phyloP scores from a whole-genome alignment of 2,113 vertebrate species.

The Eurypyga helias region DNA sequence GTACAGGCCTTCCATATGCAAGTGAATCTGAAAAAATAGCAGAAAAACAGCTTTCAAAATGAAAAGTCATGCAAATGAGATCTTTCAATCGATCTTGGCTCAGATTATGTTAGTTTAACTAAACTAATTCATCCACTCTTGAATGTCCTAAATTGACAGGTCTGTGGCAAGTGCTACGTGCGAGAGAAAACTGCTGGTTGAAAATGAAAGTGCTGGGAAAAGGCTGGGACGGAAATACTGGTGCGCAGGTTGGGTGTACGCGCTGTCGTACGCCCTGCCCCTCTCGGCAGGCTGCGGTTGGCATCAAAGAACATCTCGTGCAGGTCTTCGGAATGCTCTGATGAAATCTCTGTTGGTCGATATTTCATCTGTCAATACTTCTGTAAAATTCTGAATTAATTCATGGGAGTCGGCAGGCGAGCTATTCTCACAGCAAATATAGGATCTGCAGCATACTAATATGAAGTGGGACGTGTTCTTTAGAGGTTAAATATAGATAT shows the following conservation, averaged over 20 bases:
- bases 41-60: not conserved
- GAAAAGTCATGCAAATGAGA: not conserved
- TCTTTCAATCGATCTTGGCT: not conserved
- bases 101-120: not conserved
- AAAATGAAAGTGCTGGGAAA: not conserved
- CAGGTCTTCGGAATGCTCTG: not conserved
- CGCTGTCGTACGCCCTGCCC: rapidly evolving
- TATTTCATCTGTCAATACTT: not conserved
- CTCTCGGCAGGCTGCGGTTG: not conserved
- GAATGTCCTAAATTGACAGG: not conserved
- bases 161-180: not conserved
- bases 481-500: not conserved
- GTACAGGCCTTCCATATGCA: not conserved
- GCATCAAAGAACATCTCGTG: not conserved
- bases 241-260: not conserved
- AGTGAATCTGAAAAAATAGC: not conserved
- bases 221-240: not conserved
- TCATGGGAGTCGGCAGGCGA: not conserved
- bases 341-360: not conserved
- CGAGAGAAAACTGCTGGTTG: not conserved
- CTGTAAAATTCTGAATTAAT: not conserved
- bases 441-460: not conserved
- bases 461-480: not conserved
- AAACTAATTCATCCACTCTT: not conserved
- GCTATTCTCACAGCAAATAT: not conserved